Evolutionary conservation across 1,140 invertebrate species (phyloP), one percentile per base, ranked within the genome.

Genomic region (Drosophila nebulosa): DNA sequence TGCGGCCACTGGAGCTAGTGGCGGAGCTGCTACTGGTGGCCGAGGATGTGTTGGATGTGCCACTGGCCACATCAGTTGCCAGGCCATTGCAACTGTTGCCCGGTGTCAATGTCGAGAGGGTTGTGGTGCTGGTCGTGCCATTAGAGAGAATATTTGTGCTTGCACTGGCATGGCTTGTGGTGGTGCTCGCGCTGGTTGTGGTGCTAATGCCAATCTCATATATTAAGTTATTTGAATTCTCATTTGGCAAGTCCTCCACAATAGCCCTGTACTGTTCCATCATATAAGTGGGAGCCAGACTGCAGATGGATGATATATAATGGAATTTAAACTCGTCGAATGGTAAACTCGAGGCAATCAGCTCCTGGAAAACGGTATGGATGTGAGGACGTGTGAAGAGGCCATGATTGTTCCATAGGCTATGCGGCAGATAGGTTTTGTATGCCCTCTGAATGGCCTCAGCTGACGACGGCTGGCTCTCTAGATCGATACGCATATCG

Each of bases 401-500:
- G 12, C 93, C 92, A 91, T 96, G 95, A 62, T 94, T 93, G 69
- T 94, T 95, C 14, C 95, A 92, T 50, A 97, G 94, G 63, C 95
- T 94, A 90, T 95, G 95, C 0, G 96, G 96, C 69, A 97, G 94
- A 92, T 95, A 97, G 69, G 95, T 95, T 86, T 95, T 96, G 66
- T 96, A 97, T 66, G 96, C 94, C 65, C 93, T 94, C 83, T 96
- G 94, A 4, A 97, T 94, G 60, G 93, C 92, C 72, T 95, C 94
- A 18, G 92, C 91, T 10, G 93, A 88, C 50, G 94, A 88, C 51
- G 94, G 93, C 74, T 96, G 94, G 86, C 97, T 96, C 91, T 96
- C 95, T 63, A 94, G 93, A 10, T 95, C 95, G 72, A 94, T 94
- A 85, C 94, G 96, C 96, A 97, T 97, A 91, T 97, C 96, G 63